These are phyloP conservation scores for Zaprionus gabonicus DNA, from an alignment of 1,140 invertebrate genomes.

Conservation along the genomic window DNA sequence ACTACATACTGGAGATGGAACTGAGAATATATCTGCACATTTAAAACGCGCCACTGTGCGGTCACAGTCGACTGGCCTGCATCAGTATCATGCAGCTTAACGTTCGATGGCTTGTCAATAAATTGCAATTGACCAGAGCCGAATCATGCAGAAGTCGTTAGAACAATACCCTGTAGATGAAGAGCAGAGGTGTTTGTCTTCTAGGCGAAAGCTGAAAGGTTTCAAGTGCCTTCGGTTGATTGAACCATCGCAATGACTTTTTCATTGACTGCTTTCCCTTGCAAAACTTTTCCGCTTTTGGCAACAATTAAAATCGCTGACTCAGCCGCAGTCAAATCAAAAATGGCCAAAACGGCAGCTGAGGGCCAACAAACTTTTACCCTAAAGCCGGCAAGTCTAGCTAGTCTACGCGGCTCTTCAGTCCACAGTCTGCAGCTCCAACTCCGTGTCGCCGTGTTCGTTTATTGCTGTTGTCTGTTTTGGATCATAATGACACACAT, in stretches of 20 bases:
- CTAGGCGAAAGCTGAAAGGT: background rate
- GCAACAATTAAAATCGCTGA: constrained; percentile 54
- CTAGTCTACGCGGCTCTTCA: constrained; percentile 12
- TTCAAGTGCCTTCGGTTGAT: constrained; percentile 27
- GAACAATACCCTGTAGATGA: constrained; percentile 3
- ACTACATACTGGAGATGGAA: too few species aligned
- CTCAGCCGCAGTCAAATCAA: constrained; percentile 47
- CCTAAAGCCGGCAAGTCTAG: constrained; percentile 41
- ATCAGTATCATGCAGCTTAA: constrained; percentile 34
- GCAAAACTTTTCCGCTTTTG: constrained; percentile 55
- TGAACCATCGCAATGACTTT: constrained; percentile 47
- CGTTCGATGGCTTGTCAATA: constrained; percentile 26
- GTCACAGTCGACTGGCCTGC: constrained; percentile 13
- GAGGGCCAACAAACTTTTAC: constrained; percentile 59
- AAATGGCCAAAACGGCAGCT: constrained; percentile 43
- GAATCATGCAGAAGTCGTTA: background rate
- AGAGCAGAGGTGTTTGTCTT: background rate
- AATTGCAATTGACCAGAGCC: constrained; percentile 15
- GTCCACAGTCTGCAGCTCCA: background rate
- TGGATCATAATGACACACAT: constrained; percentile 53
- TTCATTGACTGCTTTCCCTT: constrained; percentile 52
- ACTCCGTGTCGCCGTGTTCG: too few species aligned
- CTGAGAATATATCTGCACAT: too few species aligned
- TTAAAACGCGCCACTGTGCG: background rate
- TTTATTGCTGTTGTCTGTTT: constrained; percentile 11